Percentiles rank a stretch among this genome's conserved stretches.
Evolutionary conservation across 1,140 invertebrate genomes (phyloP).

Genomic region (Temnothorax longispinosus): DNA sequence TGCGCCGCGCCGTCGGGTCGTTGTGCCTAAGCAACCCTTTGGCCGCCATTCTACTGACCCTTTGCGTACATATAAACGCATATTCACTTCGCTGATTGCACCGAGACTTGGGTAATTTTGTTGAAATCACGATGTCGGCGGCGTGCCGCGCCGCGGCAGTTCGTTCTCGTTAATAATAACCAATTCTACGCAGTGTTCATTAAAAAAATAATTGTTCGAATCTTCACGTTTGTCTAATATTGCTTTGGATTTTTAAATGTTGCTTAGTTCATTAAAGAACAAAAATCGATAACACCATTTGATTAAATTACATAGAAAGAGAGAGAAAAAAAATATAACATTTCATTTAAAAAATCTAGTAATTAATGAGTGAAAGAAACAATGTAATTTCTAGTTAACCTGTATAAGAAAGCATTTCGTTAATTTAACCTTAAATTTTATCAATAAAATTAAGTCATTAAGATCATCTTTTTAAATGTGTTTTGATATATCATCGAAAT

Average conservation of each 20-base stretch:
- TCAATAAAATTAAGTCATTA: neutral
- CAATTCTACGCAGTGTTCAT: neutral
- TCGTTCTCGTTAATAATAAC: neutral
- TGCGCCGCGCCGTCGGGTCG: constrained; percentile 40
- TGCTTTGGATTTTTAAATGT: neutral
- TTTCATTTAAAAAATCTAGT: neutral
- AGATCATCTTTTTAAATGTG: neutral
- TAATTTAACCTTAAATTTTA: neutral
- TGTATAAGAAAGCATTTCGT: neutral
- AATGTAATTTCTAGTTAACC: neutral
- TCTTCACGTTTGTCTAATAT: neutral
- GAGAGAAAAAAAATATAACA: neutral
- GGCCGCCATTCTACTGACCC: neutral
- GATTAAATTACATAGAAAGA: neutral
- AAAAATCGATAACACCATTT: neutral
- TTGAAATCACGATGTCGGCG: neutral
- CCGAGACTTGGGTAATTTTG: neutral
- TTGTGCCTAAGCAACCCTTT: constrained; percentile 61
- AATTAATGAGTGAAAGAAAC: neutral
- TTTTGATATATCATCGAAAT: neutral
- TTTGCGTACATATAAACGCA: constrained; percentile 9
- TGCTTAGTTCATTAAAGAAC: neutral
- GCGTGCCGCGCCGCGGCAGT: neutral
- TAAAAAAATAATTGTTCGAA: neutral
- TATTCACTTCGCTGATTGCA: constrained; percentile 50